These are phyloP conservation scores for Cancer borealis DNA, from an alignment of 2,888 invertebrate species.

Conservation along the genomic window DNA sequence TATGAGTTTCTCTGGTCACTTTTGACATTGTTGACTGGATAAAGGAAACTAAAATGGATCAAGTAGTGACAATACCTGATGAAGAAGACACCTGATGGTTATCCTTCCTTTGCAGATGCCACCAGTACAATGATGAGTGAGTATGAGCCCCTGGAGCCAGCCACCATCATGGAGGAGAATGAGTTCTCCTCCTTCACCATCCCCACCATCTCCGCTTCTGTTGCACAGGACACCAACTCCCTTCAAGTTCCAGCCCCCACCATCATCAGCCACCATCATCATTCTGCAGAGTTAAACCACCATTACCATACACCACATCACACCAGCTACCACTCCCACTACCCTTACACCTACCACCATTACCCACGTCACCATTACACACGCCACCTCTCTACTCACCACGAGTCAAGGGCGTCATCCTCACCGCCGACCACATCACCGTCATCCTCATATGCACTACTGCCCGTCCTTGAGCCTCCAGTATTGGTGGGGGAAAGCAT, in stretches of 20 bases:
- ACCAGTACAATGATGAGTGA: conserved; percentile 68
- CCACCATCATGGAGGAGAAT: conserved; percentile 66
- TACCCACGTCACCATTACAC: conserved; percentile 45
- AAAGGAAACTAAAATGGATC: neutral
- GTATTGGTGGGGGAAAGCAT: conserved; percentile 58
- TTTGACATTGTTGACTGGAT: neutral
- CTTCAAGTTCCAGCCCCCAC: conserved; percentile 65
- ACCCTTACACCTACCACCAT: conserved; percentile 50
- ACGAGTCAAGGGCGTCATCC: conserved; percentile 33
- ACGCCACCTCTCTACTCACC: conserved; percentile 44
- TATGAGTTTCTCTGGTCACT: neutral
- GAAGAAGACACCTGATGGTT: neutral
- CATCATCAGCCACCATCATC: conserved; percentile 62
- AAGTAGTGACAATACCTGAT: neutral
- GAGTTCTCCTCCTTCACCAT: conserved; percentile 66
- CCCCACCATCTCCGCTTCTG: conserved; percentile 74
- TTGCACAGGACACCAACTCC: conserved; percentile 63
- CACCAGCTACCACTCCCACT: conserved; percentile 8
- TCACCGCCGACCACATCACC: conserved; percentile 59
- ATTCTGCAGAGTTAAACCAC: conserved; percentile 54
- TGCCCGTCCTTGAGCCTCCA: conserved; percentile 69
- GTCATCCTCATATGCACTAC: conserved; percentile 60
- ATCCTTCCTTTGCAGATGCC: conserved; percentile 62
- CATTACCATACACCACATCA: conserved; percentile 15
- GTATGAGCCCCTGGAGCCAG: conserved; percentile 68